phyloP scores from a whole-genome alignment of 2,797 vertebrate species.

The Takifugu ocellatus region DNA sequence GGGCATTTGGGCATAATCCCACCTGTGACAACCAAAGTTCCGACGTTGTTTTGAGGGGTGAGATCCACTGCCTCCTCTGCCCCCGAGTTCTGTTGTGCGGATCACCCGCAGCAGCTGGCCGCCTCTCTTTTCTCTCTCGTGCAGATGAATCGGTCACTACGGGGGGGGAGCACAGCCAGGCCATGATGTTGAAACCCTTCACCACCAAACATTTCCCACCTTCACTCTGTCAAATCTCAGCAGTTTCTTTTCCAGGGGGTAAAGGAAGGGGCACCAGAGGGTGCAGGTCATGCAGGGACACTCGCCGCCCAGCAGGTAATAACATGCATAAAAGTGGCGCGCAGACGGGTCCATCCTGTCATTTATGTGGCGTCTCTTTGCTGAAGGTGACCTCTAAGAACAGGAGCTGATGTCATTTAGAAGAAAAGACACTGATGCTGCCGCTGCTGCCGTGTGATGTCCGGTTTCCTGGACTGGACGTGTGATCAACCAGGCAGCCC shows the following conservation, averaged over 20 bases:
- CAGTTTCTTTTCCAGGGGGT: conserved; percentile 42
- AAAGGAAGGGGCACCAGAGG: conserved; percentile 51
- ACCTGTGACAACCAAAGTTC: conserved; percentile 90
- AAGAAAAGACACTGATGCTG: conserved; percentile 14
- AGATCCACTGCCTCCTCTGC: conserved; percentile 54
- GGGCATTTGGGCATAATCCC: conserved; percentile 97
- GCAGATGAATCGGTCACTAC: conserved; percentile 92
- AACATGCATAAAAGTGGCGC: not conserved
- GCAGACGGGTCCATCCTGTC: not conserved
- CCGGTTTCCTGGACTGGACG: conserved; percentile 16
- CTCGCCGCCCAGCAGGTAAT: conserved; percentile 68
- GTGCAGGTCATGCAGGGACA: conserved; percentile 63
- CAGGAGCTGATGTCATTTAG: conserved; percentile 27
- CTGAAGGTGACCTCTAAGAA: conserved; percentile 41
- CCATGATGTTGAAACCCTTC: conserved; percentile 89
- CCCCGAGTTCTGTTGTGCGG: not conserved
- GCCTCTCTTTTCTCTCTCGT: conserved; percentile 2
- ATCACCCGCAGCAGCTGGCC: not conserved
- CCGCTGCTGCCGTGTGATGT: conserved; percentile 8
- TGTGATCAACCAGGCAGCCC: conserved; percentile 20
- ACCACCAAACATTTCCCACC: conserved; percentile 90
- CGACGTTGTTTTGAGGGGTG: conserved; percentile 93
- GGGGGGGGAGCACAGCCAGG: conserved; percentile 90
- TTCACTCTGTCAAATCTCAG: conserved; percentile 60
- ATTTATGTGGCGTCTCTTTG: conserved; percentile 2